Evolutionary conservation across 1,140 invertebrate species (phyloP), one percentile per base, ranked within the genome.

Genomic region (Pseudomyrmex sp.): DNA sequence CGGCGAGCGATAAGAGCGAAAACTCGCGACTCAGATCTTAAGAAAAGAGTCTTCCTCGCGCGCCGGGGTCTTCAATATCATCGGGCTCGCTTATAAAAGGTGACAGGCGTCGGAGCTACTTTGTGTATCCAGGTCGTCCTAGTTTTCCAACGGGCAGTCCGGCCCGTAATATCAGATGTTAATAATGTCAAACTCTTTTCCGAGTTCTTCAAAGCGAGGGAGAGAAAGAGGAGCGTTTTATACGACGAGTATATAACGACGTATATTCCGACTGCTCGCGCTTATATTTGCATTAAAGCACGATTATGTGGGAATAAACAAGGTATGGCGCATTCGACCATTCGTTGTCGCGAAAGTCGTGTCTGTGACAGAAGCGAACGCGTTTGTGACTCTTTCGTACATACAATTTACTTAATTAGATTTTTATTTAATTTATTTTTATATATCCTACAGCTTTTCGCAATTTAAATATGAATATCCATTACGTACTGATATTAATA

Each of bases 21-120:
- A 80, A 80, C 76, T 80, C 66, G 76, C 76, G 76, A 70, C 76
- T 48, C 13, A 52, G 44, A 59, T 69, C 70, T 80, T 80, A 61
- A 70, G 66, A 48, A 13, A 65, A 44, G 61, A 66, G 20, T 18
- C 50, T 68, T 20, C 48, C 35, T 4, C 13, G 20, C 46, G 35
- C 15, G 63, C 18, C 44, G 3, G 46, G 15, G 35, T 66, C 66
- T 62, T 80, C 76, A 72, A 80, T 80, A 80, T 80, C 76, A 66
- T 59, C 76, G 54, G 65, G 52, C 70, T 70, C 70, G 70, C 70
- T 35, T 80, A 70, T 80, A 72, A 80, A 72, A 70, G 66, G n/a
- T 44, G 76, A 80, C 54, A 79, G n/a, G 54, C 66, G 54, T 80
- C 66, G 54, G 44, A 72, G 66, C 54, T 80, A 80, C 54, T 80